Base-by-base conservation (phyloP, 2,797 vertebrate species). In the Halcyon chelicuti region DNA sequence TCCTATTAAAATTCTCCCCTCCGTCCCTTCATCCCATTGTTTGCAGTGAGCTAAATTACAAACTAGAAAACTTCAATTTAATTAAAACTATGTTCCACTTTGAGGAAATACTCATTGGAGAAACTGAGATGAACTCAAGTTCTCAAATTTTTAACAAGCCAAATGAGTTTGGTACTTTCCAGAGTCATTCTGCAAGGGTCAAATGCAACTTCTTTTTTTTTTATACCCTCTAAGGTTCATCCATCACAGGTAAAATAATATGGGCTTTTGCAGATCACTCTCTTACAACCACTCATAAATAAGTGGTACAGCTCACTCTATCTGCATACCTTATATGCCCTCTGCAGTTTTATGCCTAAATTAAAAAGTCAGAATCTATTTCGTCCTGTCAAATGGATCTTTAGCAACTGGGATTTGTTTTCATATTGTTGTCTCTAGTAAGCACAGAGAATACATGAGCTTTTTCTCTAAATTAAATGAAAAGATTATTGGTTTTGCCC, bases 391-490 rank as follows among this genome's bases (percentile, higher is more conserved):
- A 97, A 97, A 94, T 70, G 94, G 81, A 95, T 96, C 88, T 96
- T 97, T 98, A 97, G 94, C 91, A 93, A 90, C 54, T 76, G 58
- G 96, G 96, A 90, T 91, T 89, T 90, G 73, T 93, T 97, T 97
- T 96, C 74, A 91, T 89, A 70, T 97, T 91, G 93, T 93, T 95
- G 33, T 37, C 91, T 33, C 74, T 82, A 91, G 81, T 85, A 97
- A 97, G 93, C 58, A 88, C 33, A 94, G 88, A 92, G 83, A 91
- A 86, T 91, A 93, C 89, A 95, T 49, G 63, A 96, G n/a, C 40
- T 90, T 94, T 95, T 97, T 96, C 83, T 96, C 83, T 91, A 97
- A 97, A 97, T 96, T 97, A 98, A 98, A 95, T 96, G 93, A 92
- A 96, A 96, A 97, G 71, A 95, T 97, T 96, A 81, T 94, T 98